These are phyloP conservation scores for Pteromalus puparum DNA, from an alignment of 1,140 invertebrate species.

Conservation along the genomic window DNA sequence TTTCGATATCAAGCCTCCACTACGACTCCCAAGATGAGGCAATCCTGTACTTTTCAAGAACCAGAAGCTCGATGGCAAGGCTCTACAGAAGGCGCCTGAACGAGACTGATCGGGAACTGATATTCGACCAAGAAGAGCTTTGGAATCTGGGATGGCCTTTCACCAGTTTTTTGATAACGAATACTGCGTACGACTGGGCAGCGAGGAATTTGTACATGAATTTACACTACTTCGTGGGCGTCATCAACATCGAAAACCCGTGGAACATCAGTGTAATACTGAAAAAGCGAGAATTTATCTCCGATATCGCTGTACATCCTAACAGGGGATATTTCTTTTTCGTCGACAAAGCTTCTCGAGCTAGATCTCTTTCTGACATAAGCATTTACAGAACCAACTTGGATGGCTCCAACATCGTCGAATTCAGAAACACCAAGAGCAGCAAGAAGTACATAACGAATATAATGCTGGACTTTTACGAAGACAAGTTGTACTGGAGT, in stretches of 20 bases:
- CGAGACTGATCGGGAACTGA: not conserved
- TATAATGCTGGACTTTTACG: not conserved
- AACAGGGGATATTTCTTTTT: not conserved
- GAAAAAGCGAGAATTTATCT: not conserved
- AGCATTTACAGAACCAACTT: not conserved
- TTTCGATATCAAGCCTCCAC: not conserved
- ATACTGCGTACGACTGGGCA: not conserved
- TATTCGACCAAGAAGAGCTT: not conserved
- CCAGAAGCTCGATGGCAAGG: not conserved
- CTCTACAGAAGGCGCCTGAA: not conserved
- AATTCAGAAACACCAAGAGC: not conserved
- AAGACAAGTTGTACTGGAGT: constrained; percentile 5
- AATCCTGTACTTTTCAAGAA: not conserved
- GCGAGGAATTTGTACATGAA: not conserved
- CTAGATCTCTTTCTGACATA: not conserved
- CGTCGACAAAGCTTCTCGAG: not conserved
- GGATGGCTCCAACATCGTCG: not conserved
- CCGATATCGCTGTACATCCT: not conserved
- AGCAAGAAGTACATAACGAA: not conserved
- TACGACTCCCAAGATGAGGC: not conserved
- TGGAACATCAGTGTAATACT: not conserved
- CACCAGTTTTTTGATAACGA: not conserved
- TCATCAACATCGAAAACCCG: not conserved
- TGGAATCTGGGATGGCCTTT: not conserved
- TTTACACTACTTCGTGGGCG: not conserved